A percentile compares a stretch with the other conserved stretches of the same genome.
phyloP scores from a whole-genome alignment of 2,888 invertebrate species.

The Mayetiola destructor region DNA sequence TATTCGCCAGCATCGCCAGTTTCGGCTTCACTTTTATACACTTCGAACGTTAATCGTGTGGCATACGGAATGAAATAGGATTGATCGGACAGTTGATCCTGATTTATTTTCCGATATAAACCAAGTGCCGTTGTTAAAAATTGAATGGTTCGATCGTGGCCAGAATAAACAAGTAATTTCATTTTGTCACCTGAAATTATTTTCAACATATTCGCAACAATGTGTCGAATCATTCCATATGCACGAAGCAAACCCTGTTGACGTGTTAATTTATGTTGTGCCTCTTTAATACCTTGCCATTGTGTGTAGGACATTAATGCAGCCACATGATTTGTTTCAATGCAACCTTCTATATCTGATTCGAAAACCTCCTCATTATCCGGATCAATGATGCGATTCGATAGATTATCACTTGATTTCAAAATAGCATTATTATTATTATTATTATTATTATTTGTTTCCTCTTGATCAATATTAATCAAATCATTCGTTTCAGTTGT shows the following conservation, averaged over 20 bases:
- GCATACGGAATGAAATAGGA: slow-evolving; percentile 67
- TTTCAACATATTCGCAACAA: slow-evolving; percentile 65
- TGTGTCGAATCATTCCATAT: slow-evolving; percentile 69
- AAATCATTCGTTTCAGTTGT: slow-evolving; percentile 31
- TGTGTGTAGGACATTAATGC: slow-evolving; percentile 69
- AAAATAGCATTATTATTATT: not conserved
- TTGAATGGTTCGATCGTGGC: slow-evolving; percentile 82
- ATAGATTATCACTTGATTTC: not conserved
- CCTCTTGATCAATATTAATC: slow-evolving; percentile 35
- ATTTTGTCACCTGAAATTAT: slow-evolving; percentile 64
- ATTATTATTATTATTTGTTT: slow-evolving; percentile 3
- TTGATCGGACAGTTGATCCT: slow-evolving; percentile 18
- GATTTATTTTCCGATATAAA: slow-evolving; percentile 35
- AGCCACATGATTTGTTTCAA: slow-evolving; percentile 57
- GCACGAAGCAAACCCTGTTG: slow-evolving; percentile 56
- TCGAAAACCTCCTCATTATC: slow-evolving; percentile 26
- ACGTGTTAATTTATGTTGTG: slow-evolving; percentile 42
- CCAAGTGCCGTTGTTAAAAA: slow-evolving; percentile 71
- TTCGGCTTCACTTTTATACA: slow-evolving; percentile 56
- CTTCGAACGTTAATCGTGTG: slow-evolving; percentile 73
- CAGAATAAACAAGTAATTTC: slow-evolving; percentile 69
- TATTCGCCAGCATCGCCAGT: slow-evolving; percentile 36
- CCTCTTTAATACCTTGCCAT: slow-evolving; percentile 57
- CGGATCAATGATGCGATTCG: slow-evolving; percentile 13
- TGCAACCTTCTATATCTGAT: slow-evolving; percentile 36